Percentiles rank a stretch among this genome's conserved stretches.
Evolutionary conservation across 2,888 invertebrate genomes (phyloP).

Genomic region (Drosophila affinis): DNA sequence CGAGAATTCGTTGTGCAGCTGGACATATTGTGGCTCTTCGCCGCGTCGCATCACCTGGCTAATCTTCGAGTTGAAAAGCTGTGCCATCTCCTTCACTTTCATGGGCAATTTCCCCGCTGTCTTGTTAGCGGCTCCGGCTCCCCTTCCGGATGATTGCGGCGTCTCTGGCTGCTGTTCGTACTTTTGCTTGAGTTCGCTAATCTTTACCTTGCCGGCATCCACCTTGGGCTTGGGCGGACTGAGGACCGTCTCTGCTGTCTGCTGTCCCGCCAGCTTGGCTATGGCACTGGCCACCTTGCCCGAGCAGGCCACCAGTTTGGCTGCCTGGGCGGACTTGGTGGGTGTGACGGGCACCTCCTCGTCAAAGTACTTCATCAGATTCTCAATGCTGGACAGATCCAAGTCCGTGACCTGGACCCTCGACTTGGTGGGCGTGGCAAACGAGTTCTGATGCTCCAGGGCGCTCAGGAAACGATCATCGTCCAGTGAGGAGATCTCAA

Average conservation of each 20-base stretch:
- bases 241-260: conserved; percentile 25
- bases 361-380: conserved; percentile 79
- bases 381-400: conserved; percentile 73
- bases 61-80: conserved; percentile 79
- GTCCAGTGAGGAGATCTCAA: conserved; percentile 73
- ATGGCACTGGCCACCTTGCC: conserved; percentile 72
- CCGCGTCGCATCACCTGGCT: conserved; percentile 66
- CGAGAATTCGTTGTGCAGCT: conserved; percentile 65
- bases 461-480: conserved; percentile 73
- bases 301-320: conserved; percentile 10
- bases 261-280: conserved; percentile 60
- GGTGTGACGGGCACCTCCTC: conserved; percentile 74
- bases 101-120: conserved; percentile 43
- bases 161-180: conserved; percentile 61
- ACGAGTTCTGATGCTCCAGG: conserved; percentile 68
- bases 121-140: conserved; percentile 3
- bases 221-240: conserved; percentile 33
- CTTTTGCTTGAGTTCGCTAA: conserved; percentile 71
- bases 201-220: conserved; percentile 45
- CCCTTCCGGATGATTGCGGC: conserved; percentile 16
- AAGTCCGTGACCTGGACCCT: conserved; percentile 61
- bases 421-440: conserved; percentile 18
- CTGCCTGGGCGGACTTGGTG: conserved; percentile 21
- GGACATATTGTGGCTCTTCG: conserved; percentile 51
- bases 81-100: conserved; percentile 80